Evolutionary conservation across 2,888 invertebrate genomes (phyloP).

Genomic region (Sarcophaga variegata): DNA sequence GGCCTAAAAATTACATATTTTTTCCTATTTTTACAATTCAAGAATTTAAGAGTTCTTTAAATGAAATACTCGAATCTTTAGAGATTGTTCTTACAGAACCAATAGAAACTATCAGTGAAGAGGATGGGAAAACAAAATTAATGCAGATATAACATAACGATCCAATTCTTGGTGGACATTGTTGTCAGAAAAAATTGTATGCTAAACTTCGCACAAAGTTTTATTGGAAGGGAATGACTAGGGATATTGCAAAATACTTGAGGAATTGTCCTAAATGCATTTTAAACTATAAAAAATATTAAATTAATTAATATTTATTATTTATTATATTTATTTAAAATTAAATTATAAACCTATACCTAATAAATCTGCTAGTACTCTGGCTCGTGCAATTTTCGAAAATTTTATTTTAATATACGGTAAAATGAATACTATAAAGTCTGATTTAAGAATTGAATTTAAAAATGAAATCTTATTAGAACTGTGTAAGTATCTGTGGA

Average conservation of each 20-base stretch:
- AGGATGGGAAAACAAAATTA: conserved; percentile 26
- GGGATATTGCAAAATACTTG: conserved; percentile 14
- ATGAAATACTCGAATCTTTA: conserved; percentile 10
- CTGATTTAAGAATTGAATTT: conserved; percentile 36
- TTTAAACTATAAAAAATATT: too few relatives aligned
- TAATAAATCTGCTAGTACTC: background rate
- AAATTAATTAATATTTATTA: too few relatives aligned
- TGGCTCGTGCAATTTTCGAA: conserved; percentile 26
- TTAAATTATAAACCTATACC: too few relatives aligned
- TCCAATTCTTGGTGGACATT: conserved; percentile 12
- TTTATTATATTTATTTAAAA: too few relatives aligned
- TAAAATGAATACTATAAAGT: conserved; percentile 22
- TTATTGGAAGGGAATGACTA: conserved; percentile 23
- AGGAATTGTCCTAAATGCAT: conserved; percentile 7
- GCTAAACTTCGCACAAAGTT: conserved; percentile 13
- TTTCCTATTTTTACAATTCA: conserved; percentile 8
- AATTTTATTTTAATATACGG: conserved; percentile 33
- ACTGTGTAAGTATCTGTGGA: conserved; percentile 20
- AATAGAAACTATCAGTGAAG: conserved; percentile 11
- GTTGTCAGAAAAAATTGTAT: conserved; percentile 10
- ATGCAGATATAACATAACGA: conserved; percentile 33
- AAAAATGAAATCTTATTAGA: conserved; percentile 39
- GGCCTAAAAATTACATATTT: conserved; percentile 11
- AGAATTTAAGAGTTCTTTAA: background rate
- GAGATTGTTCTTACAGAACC: conserved; percentile 39